phyloP scores from a whole-genome alignment of 2,113 vertebrate species.

The Arvicanthis niloticus region DNA sequence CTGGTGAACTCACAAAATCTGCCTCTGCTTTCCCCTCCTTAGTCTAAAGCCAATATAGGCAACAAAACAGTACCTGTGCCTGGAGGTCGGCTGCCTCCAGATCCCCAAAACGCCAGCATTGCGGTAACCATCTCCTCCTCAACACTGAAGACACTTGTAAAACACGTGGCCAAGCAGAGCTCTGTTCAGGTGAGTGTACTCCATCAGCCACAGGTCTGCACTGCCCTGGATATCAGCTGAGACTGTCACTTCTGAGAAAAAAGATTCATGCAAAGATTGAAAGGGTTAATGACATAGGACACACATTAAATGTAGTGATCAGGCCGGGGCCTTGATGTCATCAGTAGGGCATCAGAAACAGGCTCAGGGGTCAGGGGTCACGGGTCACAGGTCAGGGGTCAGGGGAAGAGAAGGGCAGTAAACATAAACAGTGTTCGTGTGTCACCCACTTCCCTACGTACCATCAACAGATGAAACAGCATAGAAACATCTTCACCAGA shows the following conservation, averaged over 20 bases:
- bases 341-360: background rate
- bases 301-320: background rate
- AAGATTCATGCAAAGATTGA: background rate
- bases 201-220: too few species aligned
- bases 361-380: background rate
- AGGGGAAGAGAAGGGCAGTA: too few species aligned
- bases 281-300: background rate
- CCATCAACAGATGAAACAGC: background rate
- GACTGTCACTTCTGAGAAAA: background rate
- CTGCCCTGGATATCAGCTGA: background rate
- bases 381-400: too few species aligned
- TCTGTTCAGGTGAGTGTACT: conserved; percentile 44
- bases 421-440: background rate
- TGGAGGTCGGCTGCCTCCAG: background rate
- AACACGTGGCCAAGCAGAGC: background rate
- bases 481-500: background rate
- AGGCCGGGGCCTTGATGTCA: background rate
- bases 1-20: accelerated
- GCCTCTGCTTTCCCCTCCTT: conserved; percentile 35
- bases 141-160: background rate
- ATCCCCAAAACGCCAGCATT: conserved; percentile 3
- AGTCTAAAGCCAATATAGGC: conserved; percentile 11
- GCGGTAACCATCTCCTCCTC: background rate
- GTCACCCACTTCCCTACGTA: background rate
- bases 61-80: background rate